A percentile compares a stretch with the other conserved stretches of the same genome.
These are phyloP conservation scores for Orientallactaga bullata DNA, from an alignment of 2,113 vertebrate species.

Conservation along the genomic window DNA sequence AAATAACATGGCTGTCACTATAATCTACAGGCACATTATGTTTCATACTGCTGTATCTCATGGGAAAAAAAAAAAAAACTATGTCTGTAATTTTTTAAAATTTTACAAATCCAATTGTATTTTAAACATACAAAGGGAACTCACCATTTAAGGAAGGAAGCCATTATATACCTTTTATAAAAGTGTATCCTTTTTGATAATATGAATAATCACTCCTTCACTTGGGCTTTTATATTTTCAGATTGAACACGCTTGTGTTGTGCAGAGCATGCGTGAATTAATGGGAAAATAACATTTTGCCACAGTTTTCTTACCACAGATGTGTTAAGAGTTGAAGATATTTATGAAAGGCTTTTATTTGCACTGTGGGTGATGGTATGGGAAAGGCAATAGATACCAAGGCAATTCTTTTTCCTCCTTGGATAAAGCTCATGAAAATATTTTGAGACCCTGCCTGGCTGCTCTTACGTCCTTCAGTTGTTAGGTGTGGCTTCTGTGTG, in stretches of 20 bases:
- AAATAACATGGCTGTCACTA: constrained; percentile 4
- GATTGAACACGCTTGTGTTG: constrained; percentile 39
- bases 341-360: constrained; percentile 49
- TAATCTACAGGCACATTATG: neutral
- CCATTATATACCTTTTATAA: constrained; percentile 22
- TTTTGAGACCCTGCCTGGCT: constrained; percentile 70
- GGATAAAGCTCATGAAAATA: constrained; percentile 55
- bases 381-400: constrained; percentile 45
- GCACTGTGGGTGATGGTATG: neutral
- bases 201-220: neutral
- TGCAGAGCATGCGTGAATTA: constrained; percentile 22
- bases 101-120: constrained; percentile 2
- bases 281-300: constrained; percentile 56
- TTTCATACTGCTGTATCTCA: neutral
- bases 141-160: constrained; percentile 35
- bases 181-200: neutral
- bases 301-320: constrained; percentile 38
- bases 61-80: constrained; percentile 27
- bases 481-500: constrained; percentile 44
- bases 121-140: constrained; percentile 41
- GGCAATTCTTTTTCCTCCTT: constrained; percentile 47
- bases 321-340: constrained; percentile 25
- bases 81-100: neutral
- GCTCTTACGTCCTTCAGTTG: constrained; percentile 63
- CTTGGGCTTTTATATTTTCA: constrained; percentile 11